Base-by-base conservation (phyloP, 2,797 vertebrate species). In the Babyrousa celebensis region DNA sequence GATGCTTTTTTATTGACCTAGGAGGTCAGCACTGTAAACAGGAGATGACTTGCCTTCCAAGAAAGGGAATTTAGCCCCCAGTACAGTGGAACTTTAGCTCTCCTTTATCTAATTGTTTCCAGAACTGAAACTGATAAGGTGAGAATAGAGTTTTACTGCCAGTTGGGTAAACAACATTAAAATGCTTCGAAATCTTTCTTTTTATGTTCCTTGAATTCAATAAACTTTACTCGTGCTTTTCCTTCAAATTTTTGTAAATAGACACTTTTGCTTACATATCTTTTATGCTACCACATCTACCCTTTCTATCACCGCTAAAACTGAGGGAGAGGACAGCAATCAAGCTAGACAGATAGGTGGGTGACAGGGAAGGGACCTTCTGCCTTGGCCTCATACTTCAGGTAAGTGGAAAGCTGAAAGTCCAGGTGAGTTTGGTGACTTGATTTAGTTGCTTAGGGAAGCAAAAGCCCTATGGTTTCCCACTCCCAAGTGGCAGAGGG, bases 111-210 rank as follows among this genome's bases (percentile, higher is more conserved):
- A 60, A 32, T 32, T 43, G 27, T 85, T 91, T 95, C 15, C 21
- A 72, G 95, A 85, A n/a, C 14, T 56, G 48, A 95, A 82, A 65
- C n/a, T n/a, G 63, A 54, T 27, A 65, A 72, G 80, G 48, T 68
- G n/a, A 78, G 21, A 94, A 83, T 40, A 52, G 2, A 62, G 21
- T 94, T 91, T 85, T 75, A 95, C 32, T 89, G 74, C 36, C 68
- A 71, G 60, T 79, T 43, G 68, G 63, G 15, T 60, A 83, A 72
- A 86, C 1, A 62, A 71, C 10, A 70, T 56, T 88, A 88, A 79
- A 68, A 91, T 74, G 40, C 43, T 97, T 78, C 87, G 54, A 85
- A 96, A 21, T 85, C 12, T 75, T 94, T 75, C 70, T 85, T 40
- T 62, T 71, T 71, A 40, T 54, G 9, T 21, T 54, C 56, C 29